Evolutionary conservation across 53 echinoderm and acorn worm genomes (phyloP).

Genomic region (Apostichopus leukothele): DNA sequence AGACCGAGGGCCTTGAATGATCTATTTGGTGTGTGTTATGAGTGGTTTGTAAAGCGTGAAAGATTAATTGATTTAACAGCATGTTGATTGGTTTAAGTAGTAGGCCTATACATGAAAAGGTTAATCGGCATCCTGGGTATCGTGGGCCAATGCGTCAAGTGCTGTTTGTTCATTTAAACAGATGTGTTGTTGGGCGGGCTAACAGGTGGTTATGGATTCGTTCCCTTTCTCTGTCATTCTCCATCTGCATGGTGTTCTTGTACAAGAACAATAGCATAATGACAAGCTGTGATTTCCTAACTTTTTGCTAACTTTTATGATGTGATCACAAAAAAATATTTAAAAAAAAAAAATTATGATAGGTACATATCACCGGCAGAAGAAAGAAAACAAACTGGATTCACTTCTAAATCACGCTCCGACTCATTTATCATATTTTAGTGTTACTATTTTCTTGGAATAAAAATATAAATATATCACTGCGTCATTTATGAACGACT

Average conservation of each 20-base stretch:
- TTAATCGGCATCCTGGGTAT: too few species aligned
- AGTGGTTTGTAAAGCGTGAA: too few species aligned
- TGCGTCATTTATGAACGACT: not conserved
- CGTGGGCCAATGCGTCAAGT: not conserved
- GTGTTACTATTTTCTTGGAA: not conserved
- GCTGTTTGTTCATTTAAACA: too few species aligned
- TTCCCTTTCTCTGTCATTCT: not conserved
- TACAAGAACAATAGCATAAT: not conserved
- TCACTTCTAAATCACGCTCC: not conserved
- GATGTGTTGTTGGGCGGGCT: too few species aligned
- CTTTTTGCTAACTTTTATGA: not conserved
- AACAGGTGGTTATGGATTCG: too few species aligned
- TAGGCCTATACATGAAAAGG: too few species aligned
- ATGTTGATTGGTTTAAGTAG: too few species aligned
- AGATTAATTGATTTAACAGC: too few species aligned
- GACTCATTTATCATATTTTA: not conserved
- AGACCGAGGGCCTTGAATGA: too few species aligned
- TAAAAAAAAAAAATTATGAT: too few species aligned
- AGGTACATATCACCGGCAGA: too few species aligned
- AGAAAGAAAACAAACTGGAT: not conserved
- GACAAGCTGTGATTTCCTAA: not conserved
- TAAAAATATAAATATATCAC: not conserved
- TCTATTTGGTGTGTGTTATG: too few species aligned
- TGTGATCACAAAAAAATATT: not conserved
- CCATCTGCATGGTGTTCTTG: not conserved